phyloP scores from a whole-genome alignment of 1,140 invertebrate genomes.

The Gryon sp. region DNA sequence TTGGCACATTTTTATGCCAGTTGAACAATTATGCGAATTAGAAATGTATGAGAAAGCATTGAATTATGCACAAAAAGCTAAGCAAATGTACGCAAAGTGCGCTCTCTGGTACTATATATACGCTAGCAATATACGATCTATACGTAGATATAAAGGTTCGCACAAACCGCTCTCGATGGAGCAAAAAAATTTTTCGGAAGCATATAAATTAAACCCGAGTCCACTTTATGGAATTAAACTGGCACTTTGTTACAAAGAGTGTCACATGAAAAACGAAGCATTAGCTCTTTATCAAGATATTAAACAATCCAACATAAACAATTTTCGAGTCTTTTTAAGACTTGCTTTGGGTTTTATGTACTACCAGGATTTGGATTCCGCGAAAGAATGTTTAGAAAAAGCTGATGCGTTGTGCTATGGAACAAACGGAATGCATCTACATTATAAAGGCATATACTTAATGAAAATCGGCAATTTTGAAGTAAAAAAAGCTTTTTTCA shows the following conservation, averaged over 20 bases:
- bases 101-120: slow-evolving; percentile 13
- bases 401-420: background rate
- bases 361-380: background rate
- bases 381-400: slow-evolving; percentile 14
- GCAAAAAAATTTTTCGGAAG: background rate
- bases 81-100: background rate
- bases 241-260: slow-evolving; percentile 29
- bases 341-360: slow-evolving; percentile 17
- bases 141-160: background rate
- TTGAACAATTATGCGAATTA: background rate
- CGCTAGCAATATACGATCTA: background rate
- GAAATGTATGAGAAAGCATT: background rate
- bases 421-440: background rate
- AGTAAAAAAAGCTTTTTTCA: background rate
- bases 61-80: background rate
- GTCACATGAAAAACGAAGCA: background rate
- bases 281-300: background rate
- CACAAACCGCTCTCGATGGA: background rate
- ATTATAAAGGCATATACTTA: background rate
- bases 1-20: no score
- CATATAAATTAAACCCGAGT: background rate
- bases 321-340: background rate
- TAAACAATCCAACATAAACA: background rate
- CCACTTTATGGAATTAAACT: slow-evolving; percentile 3
- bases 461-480: background rate